These are phyloP conservation scores for Drymodes brunneopygia DNA, from an alignment of 2,113 vertebrate genomes.

Conservation along the genomic window DNA sequence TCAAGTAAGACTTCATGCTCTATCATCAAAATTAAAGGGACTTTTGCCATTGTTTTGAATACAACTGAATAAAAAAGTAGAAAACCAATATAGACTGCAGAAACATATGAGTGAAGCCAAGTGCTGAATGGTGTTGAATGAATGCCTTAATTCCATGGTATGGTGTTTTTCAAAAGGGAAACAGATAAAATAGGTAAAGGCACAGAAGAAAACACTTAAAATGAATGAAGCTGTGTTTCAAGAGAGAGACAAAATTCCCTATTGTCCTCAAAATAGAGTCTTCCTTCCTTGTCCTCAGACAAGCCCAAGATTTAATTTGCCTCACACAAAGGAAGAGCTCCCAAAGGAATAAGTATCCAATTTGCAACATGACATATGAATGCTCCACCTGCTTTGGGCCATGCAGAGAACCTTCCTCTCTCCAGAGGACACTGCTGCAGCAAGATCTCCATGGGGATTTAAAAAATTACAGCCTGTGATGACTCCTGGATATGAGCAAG, in stretches of 20 bases:
- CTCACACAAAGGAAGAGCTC: not conserved
- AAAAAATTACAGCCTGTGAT: not conserved
- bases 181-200: not conserved
- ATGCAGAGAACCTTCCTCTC: not conserved
- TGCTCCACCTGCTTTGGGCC: not conserved
- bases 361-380: not conserved
- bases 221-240: not conserved
- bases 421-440: not conserved
- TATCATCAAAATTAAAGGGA: not conserved
- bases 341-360: not conserved
- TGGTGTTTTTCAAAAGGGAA: not conserved
- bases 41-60: not conserved
- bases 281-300: not conserved
- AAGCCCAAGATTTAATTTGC: conserved; percentile 15
- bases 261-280: not conserved
- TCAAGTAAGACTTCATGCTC: not conserved
- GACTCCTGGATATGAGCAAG: not conserved
- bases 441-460: not conserved
- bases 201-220: not conserved
- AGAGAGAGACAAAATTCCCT: not conserved
- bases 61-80: not conserved
- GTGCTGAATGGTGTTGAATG: not conserved
- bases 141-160: not conserved
- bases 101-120: not conserved
- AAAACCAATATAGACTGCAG: not conserved